phyloP scores from a whole-genome alignment of 2,797 vertebrate species.

The Setipinna tenuifilis region DNA sequence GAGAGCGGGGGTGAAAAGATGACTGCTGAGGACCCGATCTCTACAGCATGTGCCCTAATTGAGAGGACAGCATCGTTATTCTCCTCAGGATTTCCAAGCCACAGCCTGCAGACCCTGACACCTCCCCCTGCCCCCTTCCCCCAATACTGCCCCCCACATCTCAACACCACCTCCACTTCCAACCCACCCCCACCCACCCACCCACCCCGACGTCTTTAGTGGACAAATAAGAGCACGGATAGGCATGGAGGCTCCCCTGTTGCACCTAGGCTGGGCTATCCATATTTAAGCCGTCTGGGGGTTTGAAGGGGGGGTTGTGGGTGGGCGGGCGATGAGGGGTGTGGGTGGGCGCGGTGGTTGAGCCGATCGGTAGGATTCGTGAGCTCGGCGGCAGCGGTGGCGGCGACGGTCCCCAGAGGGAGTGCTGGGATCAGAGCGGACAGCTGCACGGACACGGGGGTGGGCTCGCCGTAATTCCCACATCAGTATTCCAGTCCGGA shows the following conservation, averaged over 20 bases:
- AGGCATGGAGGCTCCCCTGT: background rate
- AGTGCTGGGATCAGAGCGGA: background rate
- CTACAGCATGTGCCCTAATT: background rate
- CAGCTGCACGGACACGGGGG: conserved; percentile 12
- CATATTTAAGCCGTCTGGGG: background rate
- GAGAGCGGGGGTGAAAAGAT: background rate
- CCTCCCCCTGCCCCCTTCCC: too few relatives aligned
- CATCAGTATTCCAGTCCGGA: conserved; percentile 18
- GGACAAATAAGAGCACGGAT: background rate
- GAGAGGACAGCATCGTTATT: background rate
- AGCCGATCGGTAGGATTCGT: background rate
- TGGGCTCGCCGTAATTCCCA: background rate
- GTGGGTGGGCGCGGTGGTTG: background rate
- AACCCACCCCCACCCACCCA: background rate
- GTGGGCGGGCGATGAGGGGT: background rate
- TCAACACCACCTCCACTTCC: background rate
- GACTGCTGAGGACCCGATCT: background rate
- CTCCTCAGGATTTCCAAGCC: background rate
- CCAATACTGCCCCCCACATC: too few relatives aligned
- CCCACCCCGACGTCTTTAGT: background rate
- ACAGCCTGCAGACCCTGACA: background rate
- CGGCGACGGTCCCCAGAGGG: background rate
- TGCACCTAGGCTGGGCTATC: background rate
- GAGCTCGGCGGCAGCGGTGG: background rate
- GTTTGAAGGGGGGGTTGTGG: background rate